phyloP scores from a whole-genome alignment of 1,140 invertebrate species.

The Battus philenor region DNA sequence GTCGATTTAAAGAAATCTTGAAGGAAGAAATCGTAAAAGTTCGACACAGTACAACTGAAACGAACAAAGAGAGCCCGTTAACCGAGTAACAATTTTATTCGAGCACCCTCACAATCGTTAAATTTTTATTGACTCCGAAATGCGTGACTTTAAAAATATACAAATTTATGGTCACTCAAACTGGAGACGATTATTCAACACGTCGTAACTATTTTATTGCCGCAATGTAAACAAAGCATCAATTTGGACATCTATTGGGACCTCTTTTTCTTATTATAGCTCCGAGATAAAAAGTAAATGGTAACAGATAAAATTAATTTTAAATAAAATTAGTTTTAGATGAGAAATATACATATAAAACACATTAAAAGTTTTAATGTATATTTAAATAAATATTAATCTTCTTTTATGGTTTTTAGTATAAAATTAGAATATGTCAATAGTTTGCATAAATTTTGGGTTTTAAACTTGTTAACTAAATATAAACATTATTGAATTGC shows the following conservation, averaged over 20 bases:
- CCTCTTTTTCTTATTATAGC: constrained; percentile 23
- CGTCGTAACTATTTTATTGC: constrained; percentile 73
- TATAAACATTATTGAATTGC: too few species aligned
- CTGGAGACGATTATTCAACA: constrained; percentile 73
- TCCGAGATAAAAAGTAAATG: constrained; percentile 12
- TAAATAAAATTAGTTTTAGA: constrained; percentile 4
- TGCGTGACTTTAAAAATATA: constrained; percentile 72
- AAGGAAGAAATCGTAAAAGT: constrained; percentile 18
- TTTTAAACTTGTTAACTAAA: too few species aligned
- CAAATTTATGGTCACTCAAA: constrained; percentile 74
- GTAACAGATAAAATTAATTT: constrained; percentile 9
- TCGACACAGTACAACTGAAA: constrained; percentile 17
- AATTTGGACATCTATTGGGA: constrained; percentile 47
- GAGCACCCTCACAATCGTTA: constrained; percentile 67
- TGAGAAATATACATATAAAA: too few species aligned
- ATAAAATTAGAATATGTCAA: too few species aligned
- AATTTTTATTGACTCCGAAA: constrained; percentile 73
- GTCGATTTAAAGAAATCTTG: constrained; percentile 13
- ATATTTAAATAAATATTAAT: too few species aligned
- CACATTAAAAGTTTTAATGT: too few species aligned
- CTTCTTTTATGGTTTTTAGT: too few species aligned
- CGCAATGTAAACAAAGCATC: constrained; percentile 66
- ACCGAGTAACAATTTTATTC: constrained; percentile 60
- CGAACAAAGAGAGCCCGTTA: constrained; percentile 40
- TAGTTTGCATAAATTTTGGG: too few species aligned